A percentile compares a stretch with the other conserved stretches of the same genome.
Evolutionary conservation across 1,140 invertebrate genomes (phyloP).

Genomic region (Megathymus violae): DNA sequence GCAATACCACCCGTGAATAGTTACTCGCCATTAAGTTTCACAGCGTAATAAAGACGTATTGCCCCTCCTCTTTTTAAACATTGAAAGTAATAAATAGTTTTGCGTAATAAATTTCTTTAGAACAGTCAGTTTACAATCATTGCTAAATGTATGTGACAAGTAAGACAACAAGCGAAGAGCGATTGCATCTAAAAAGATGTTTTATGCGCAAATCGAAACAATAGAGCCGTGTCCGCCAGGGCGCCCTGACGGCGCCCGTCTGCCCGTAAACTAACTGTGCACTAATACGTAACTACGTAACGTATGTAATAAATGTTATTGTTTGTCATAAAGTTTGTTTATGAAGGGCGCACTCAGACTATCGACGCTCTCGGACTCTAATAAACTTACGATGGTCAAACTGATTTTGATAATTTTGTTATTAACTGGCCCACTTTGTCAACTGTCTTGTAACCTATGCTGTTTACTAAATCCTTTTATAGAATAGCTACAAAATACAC

Average conservation of each 20-base stretch:
- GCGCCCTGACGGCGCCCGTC: conserved; percentile 52
- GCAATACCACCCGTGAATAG: background rate
- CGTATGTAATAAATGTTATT: conserved; percentile 81
- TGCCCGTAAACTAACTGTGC: conserved; percentile 70
- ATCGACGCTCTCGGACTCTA: conserved; percentile 56
- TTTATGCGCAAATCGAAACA: conserved; percentile 41
- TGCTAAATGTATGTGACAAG: background rate
- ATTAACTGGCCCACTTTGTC: conserved; percentile 36
- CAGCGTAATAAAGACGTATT: too few species aligned
- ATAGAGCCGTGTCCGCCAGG: conserved; percentile 55
- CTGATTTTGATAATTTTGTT: conserved; percentile 52
- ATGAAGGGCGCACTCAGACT: conserved; percentile 63
- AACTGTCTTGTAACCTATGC: too few species aligned
- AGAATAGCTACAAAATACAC: too few species aligned
- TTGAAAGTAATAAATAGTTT: too few species aligned
- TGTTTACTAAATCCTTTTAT: too few species aligned
- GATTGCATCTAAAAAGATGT: conserved; percentile 9
- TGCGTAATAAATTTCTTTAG: too few species aligned
- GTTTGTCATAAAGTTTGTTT: conserved; percentile 80
- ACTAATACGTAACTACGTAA: conserved; percentile 78
- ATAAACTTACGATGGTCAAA: conserved; percentile 56
- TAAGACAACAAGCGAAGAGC: conserved; percentile 6
- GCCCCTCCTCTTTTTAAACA: too few species aligned
- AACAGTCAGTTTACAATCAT: background rate
- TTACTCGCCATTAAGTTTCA: background rate